Evolutionary conservation across 2,113 vertebrate genomes (phyloP), one percentile per base, ranked within the genome.

Genomic region (Burhinus bistriatus): DNA sequence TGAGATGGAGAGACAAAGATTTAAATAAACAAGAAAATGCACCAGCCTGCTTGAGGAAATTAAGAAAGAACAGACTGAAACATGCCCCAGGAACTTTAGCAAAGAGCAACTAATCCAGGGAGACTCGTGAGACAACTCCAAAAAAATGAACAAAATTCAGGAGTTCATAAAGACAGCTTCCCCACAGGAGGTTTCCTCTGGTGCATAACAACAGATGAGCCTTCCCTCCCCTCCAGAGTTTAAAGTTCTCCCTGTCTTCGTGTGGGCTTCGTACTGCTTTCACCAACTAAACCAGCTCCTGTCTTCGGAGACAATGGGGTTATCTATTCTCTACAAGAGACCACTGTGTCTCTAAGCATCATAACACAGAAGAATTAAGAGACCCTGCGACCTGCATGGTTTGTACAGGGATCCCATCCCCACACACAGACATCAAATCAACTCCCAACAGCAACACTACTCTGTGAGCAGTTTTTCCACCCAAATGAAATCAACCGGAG

Each of bases 1-100:
- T 64, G 15, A 76, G 80, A 69, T 61, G 47, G 34, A 72, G 16
- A 66, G 40, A 89, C 25, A 97, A 96, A 62, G 40, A 64, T 42
- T 91, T 76, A 94, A 88, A 66, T 25, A 90, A 96, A 83, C 78
- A 90, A 87, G 34, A 95, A 94, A 94, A 76, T 1, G 5, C 44
- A 90, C 14, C 38, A 80, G 76, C 6, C 51, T 66, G 18, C 59
- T 89, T 78, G 52, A 92, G 90, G 45, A 88, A 88, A 66, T 73
- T 27, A 69, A 82, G 93, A 51, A 71, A 78, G 38, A 78, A 42
- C 52, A 62, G n/a, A 54, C 3, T 83, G 89, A 79, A 54, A 77
- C 0, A 0, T 62, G 91, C 71, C 30, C 6, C 72, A 72, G 87
- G 76, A 97, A 80, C 94, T 81, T 66, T 58, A 54, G 45, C 36